Conservation (phyloP, 2,797 vertebrate species). For the Cercopithecus diana region DNA sequence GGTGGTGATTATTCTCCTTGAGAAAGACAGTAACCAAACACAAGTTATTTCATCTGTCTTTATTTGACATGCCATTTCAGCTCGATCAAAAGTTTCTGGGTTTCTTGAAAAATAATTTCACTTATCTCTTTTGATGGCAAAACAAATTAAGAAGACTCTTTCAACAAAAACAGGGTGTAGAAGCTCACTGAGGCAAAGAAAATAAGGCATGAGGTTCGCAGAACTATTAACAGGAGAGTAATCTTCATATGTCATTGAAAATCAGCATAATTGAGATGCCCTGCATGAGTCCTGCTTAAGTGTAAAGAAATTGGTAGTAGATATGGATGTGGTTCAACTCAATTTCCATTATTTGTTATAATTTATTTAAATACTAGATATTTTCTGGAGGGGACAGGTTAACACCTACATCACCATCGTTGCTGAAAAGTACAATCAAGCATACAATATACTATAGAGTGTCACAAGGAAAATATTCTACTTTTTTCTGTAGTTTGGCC, state of each 20-base stretch:
- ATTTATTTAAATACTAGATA: neutral
- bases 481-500: neutral
- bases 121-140: conserved; percentile 27
- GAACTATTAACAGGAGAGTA: neutral
- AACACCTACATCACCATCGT: neutral
- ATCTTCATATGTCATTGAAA: neutral
- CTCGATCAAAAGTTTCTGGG: conserved; percentile 32
- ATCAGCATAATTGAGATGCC: neutral
- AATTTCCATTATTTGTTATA: neutral
- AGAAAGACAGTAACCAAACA: conserved; percentile 22
- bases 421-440: neutral
- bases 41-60: conserved; percentile 40
- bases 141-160: conserved; percentile 4
- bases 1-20: conserved; percentile 4
- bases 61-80: neutral
- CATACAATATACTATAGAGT: neutral
- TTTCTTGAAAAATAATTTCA: conserved; percentile 44
- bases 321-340: neutral
- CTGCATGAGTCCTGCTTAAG: neutral
- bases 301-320: neutral
- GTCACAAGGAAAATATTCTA: neutral
- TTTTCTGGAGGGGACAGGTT: neutral
- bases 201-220: neutral
- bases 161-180: neutral
- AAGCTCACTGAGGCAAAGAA: neutral